Evolutionary conservation across 1,140 invertebrate genomes (phyloP).

Genomic region (Pachypeltis micranthus): DNA sequence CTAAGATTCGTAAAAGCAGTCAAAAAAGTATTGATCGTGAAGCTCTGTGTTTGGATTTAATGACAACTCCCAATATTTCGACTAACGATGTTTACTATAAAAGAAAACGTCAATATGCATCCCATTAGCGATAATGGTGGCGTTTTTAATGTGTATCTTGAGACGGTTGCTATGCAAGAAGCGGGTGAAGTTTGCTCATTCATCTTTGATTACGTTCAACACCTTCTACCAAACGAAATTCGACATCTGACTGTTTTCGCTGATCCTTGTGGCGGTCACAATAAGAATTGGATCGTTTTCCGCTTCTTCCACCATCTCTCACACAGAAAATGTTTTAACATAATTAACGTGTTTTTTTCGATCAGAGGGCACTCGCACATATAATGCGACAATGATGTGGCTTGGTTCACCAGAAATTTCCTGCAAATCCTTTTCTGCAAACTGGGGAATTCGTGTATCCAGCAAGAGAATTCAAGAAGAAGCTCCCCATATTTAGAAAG

Average conservation of each 20-base stretch:
- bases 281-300: slow-evolving; percentile 21
- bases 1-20: no score
- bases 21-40: no score
- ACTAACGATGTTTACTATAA: slow-evolving; percentile 21
- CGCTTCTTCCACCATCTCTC: slow-evolving; percentile 23
- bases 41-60: no score
- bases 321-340: slow-evolving; percentile 19
- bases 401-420: no score
- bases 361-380: slow-evolving; percentile 24
- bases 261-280: slow-evolving; percentile 21
- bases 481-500: no score
- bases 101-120: slow-evolving; percentile 18
- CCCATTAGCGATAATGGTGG: not conserved
- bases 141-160: slow-evolving; percentile 22
- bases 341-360: slow-evolving; percentile 21
- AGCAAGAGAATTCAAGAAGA: no score
- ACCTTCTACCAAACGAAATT: slow-evolving; percentile 14
- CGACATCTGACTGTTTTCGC: slow-evolving; percentile 20
- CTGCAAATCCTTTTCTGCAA: no score
- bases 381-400: slow-evolving; percentile 24
- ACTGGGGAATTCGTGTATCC: no score
- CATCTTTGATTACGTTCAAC: slow-evolving; percentile 17
- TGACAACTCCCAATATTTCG: slow-evolving; percentile 15
- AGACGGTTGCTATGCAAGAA: slow-evolving; percentile 20
- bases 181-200: slow-evolving; percentile 21